phyloP scores from a whole-genome alignment of 2,797 vertebrate species.

The Myiotriccus ornatus region DNA sequence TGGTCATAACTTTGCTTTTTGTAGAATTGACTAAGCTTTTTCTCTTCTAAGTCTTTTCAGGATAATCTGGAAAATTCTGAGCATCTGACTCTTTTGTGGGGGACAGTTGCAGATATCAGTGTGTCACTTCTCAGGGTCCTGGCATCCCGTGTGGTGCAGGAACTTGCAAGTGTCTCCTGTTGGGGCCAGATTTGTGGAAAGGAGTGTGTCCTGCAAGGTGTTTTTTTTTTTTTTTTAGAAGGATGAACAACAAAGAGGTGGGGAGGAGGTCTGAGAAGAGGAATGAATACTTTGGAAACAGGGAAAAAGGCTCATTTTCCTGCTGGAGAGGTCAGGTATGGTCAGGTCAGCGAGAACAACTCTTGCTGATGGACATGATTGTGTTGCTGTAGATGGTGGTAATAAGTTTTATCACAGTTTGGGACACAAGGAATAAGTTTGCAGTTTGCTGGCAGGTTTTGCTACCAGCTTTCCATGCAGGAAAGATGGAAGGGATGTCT shows the following conservation, averaged over 20 bases:
- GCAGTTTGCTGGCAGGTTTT: accelerated
- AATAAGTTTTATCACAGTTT: neutral
- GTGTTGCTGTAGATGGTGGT: accelerated
- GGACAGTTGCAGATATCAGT: neutral
- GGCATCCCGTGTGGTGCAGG: too few species aligned
- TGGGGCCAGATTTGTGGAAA: neutral
- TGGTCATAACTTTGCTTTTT: neutral
- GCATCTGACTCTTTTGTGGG: neutral
- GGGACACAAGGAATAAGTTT: neutral
- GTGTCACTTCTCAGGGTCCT: neutral
- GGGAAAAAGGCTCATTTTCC: neutral
- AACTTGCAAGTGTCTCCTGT: accelerated
- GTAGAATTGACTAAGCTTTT: neutral
- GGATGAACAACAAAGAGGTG: neutral
- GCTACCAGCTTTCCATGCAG: neutral
- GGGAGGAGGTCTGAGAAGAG: neutral
- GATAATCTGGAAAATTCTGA: neutral
- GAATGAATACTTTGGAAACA: neutral
- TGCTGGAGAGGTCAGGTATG: neutral
- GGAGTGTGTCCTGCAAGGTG: neutral
- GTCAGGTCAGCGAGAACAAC: neutral
- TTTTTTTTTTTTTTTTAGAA: neutral
- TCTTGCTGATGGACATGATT: neutral
- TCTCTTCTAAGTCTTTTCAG: neutral
- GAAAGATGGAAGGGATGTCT: neutral